These are phyloP conservation scores for Alentia gelatinosa DNA, from an alignment of 2,888 invertebrate genomes.

Conservation along the genomic window DNA sequence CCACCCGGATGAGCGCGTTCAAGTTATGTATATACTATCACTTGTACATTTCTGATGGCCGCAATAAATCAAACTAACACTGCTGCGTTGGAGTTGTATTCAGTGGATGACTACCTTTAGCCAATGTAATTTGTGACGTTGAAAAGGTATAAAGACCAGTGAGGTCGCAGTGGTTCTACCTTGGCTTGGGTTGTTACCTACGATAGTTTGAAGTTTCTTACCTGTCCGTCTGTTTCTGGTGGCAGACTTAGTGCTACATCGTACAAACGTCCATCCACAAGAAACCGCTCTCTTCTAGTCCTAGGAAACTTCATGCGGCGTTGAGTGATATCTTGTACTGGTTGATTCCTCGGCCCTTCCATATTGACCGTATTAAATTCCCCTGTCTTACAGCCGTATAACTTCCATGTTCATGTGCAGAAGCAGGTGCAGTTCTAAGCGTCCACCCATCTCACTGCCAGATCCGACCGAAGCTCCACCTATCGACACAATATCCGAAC, in stretches of 20 bases:
- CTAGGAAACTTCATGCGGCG: slow-evolving; percentile 3
- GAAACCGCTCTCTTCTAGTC: neutral
- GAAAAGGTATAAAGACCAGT: no score
- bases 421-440: neutral
- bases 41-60: no score
- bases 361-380: neutral
- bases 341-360: neutral
- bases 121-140: no score
- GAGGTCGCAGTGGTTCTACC: no score
- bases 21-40: no score
- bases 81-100: no score
- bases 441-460: neutral
- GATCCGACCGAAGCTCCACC: neutral
- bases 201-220: neutral
- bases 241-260: neutral
- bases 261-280: neutral
- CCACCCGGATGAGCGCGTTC: no score
- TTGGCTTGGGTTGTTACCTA: neutral
- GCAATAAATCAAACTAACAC: no score
- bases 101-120: no score
- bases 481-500: neutral
- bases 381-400: no score
- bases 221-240: neutral
- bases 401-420: neutral
- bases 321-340: neutral